phyloP scores from a whole-genome alignment of 2,113 vertebrate species.

The cat (Felis catus) region DNA sequence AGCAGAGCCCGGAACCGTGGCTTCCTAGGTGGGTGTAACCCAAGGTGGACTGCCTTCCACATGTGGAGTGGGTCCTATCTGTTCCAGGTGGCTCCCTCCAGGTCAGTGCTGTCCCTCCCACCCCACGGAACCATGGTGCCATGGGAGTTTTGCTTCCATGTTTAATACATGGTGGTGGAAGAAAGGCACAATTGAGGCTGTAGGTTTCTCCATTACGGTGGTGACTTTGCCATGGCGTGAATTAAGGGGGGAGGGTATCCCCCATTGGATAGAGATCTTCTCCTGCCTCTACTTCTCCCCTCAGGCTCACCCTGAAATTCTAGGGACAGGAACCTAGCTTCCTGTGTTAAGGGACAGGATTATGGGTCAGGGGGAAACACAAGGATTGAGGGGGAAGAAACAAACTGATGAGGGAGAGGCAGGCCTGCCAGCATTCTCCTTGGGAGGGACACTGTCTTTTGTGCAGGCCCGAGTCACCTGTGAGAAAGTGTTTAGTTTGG shows the following conservation, averaged over 20 bases:
- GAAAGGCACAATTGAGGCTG: background rate
- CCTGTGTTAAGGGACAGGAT: background rate
- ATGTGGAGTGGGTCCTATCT: background rate
- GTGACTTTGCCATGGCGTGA: fast-evolving
- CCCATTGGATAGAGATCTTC: background rate
- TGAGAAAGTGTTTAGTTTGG: background rate
- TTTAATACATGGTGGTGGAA: background rate
- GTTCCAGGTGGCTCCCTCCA: background rate
- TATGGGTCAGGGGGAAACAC: background rate
- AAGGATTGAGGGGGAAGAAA: background rate
- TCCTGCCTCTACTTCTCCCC: too few relatives aligned
- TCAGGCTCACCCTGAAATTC: background rate
- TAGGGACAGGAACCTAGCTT: background rate
- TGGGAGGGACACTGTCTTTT: background rate
- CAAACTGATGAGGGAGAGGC: background rate
- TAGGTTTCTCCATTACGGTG: background rate
- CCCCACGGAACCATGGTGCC: fast-evolving
- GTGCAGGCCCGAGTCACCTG: fast-evolving
- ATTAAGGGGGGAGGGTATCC: fast-evolving
- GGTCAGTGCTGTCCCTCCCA: background rate
- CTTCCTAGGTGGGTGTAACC: background rate
- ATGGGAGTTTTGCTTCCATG: fast-evolving
- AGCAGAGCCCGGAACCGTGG: background rate
- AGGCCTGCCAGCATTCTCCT: background rate
- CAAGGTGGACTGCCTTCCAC: too few relatives aligned